Evolutionary conservation across 2,113 vertebrate genomes (phyloP).

Genomic region (Haplochromis vanheusdeni): DNA sequence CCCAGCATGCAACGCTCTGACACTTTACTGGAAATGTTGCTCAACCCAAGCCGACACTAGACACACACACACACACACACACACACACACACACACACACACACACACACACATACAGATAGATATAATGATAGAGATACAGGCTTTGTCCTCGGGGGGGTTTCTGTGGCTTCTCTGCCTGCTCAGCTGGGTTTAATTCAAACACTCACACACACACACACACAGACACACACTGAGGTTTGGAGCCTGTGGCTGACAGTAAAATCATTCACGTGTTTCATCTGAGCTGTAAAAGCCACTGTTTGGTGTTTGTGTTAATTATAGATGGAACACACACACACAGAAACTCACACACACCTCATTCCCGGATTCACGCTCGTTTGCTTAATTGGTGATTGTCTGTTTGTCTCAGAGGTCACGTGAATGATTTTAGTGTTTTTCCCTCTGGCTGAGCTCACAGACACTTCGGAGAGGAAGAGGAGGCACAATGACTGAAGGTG

Average conservation of each 20-base stretch:
- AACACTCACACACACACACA: background rate
- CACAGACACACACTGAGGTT: background rate
- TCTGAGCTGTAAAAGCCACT: background rate
- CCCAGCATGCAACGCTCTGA: constrained; percentile 55
- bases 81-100: too few species aligned
- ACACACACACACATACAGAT: rapidly evolving
- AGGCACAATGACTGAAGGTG: background rate
- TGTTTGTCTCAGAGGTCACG: background rate
- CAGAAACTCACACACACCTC: background rate
- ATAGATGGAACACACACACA: background rate
- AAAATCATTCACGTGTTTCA: background rate
- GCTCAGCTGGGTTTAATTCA: background rate
- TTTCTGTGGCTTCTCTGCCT: background rate
- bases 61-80: rapidly evolving
- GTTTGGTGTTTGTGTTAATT: background rate
- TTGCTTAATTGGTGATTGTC: background rate
- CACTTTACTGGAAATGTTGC: constrained; percentile 52
- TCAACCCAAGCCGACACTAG: background rate
- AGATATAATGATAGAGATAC: background rate
- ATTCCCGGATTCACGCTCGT: background rate
- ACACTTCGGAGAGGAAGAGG: background rate
- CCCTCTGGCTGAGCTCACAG: background rate
- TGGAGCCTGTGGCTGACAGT: background rate
- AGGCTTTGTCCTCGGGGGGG: background rate
- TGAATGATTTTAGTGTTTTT: background rate